Base-by-base conservation (phyloP, 2,888 invertebrate genomes). In the Zootermopsis nevadensis region DNA sequence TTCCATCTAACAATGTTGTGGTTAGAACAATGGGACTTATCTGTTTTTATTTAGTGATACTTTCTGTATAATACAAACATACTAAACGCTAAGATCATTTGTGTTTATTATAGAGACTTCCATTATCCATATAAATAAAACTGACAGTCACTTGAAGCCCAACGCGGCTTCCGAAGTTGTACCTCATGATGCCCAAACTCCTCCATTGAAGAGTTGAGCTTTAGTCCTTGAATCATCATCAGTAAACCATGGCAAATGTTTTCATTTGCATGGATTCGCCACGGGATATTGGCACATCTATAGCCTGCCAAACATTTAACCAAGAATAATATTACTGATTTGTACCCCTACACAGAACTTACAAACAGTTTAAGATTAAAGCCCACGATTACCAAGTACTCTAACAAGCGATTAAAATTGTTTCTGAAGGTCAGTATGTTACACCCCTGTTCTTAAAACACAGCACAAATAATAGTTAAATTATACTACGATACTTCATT, bases 251-350 rank as follows among this genome's bases (percentile, higher is more conserved):
- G 27, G 79, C 66, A 38, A 79, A 79, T 15, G 79, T 79, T 79
- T 79, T 79, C 79, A 79, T 79, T 79, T 79, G 79, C 15, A 79
- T 79, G 38, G 79, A 53, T 66, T 79, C 79, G 60, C 79, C 79
- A 35, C 79, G 55, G 38, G 79, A 33, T 60, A 79, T 79, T 55
- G 79, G 66, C 35, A 66, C 66, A 8, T 66, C 79, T 60, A 35
- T 38, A 60, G 79, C 79, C 79, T 79, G 79, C 79, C 79, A 79
- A 79, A 79, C 77, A 77, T 53, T 77, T 77, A 77, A 77, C 77
- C 77, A 77, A 77, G 33, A 79, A 79, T 30, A 60, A 22, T 55
- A 79, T 79, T 79, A 79, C 79, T 60, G 60, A 79, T 60, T 60
- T 79, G 79, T 27, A 79, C 60, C 79, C 24, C 15, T n/a, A 74